Evolutionary conservation across 2,113 vertebrate species (phyloP), one percentile per base, ranked within the genome.

Genomic region (Ammodytes marinus): DNA sequence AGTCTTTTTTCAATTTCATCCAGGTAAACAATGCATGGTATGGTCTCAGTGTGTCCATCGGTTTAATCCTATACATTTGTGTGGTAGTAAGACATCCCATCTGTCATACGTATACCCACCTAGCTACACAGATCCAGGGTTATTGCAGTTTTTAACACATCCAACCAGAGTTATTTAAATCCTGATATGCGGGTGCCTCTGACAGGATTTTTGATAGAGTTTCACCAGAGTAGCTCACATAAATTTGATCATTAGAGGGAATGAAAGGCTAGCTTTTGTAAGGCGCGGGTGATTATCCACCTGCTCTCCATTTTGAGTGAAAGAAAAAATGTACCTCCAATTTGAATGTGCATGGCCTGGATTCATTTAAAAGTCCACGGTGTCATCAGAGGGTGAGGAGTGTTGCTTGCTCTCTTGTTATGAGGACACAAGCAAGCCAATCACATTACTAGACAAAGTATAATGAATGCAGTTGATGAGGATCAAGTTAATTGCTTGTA

Each of bases 221-320:
- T 89, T 80, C 70, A 54, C 68, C 59, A 77, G 76, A 83, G 86
- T 83, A 69, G 77, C 77, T 59, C 68, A 73, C 80, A 80, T 85
- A 79, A 80, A 92, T 92, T 60, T 78, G 77, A 91, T 91, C 86
- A 89, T 88, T 85, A 87, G 37, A 76, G 66, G 75, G 77, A 88
- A 90, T 85, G 79, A 88, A 88, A 79, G 27, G 82, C 82, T 82
- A 79, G 73, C 85, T 83, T 90, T 92, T 90, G 78, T 79, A 37
- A 69, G 65, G 61, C 27, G 46, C 74, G 45, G 77, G 65, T 89
- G 86, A 89, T 93, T 91, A 94, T 91, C 86, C 79, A 86, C 85
- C 83, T 88, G 79, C 82, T 83, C 80, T 83, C 77, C 83, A 73
- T 74, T 86, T 58, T 77, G 46, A 85, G 70, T 64, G 4, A 2